Evolutionary conservation across 2,797 vertebrate species (phyloP), one percentile per base, ranked within the genome.

Genomic region (Anguilla marmorata): DNA sequence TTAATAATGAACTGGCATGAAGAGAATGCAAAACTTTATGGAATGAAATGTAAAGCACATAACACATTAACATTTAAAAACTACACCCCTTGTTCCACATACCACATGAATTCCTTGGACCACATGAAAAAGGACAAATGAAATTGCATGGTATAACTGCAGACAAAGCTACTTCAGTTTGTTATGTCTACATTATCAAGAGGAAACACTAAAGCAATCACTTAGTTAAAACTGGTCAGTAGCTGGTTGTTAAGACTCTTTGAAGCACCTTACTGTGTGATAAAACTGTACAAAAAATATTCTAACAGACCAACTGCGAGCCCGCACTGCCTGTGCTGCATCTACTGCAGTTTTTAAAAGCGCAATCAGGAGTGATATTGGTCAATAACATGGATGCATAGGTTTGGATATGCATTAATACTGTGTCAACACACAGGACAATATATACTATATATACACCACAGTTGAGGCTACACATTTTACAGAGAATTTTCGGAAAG

Each of bases 1-100:
- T 80, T 45, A 60, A 60, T 14, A 60, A 19, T 37, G n/a, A 66
- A 63, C 21, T 8, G 63, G 45, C 37, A 19, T 21, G 33, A 84
- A 83, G 9, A 41, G 45, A 84, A 21, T 21, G 37, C 14, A 24
- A 87, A 72, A 8, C 12, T 2, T 30, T 80, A 41, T 45, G 30
- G 30, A 41, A 87, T 50, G 60, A n/a, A 87, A 58, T 30, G 8
- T 58, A 21, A 79, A 87, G 79, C 69, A 79, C 27, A 87, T 7
- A 41, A 24, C 16, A 56, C 50, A 48, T 87, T 56, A 79, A 56
- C 82, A 56, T 50, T 48, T 79, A 69, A 21, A 37, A 58, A 79
- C 63, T 54, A 50, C n/a, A 48, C 24, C 48, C 48, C n/a, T 86
- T 66, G 3, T 50, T 69, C 63, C 63, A 19, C 60, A 86, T 41